phyloP scores from a whole-genome alignment of 2,797 vertebrate species.

The Alcedo quadribrachys region DNA sequence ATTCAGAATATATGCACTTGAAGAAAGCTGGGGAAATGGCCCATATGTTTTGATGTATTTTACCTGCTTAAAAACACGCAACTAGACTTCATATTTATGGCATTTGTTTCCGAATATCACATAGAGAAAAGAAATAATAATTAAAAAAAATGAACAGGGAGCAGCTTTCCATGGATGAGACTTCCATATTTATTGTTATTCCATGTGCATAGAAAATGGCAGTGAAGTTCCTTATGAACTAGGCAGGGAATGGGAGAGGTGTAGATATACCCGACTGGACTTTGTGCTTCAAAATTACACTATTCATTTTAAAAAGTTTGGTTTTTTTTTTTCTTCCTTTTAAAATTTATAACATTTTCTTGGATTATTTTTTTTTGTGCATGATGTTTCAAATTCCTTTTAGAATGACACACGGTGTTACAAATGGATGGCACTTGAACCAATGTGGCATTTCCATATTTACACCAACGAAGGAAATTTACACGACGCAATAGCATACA shows the following conservation, averaged over 20 bases:
- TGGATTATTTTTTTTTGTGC: conserved; percentile 3
- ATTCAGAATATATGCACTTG: not conserved
- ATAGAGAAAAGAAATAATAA: conserved; percentile 34
- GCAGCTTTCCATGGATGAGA: conserved; percentile 80
- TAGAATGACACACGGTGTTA: conserved; percentile 88
- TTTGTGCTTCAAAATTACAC: conserved; percentile 80
- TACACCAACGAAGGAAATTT: conserved; percentile 95
- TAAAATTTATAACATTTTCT: conserved; percentile 64
- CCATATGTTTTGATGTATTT: not conserved
- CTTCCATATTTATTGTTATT: conserved; percentile 86
- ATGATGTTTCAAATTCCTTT: conserved; percentile 76
- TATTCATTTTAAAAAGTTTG: conserved; percentile 78
- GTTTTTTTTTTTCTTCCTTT: not conserved
- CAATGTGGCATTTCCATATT: conserved; percentile 90
- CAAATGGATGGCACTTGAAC: conserved; percentile 92
- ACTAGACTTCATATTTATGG: not conserved
- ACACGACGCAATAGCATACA: conserved; percentile 93
- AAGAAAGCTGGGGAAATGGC: not conserved
- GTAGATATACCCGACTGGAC: conserved; percentile 62
- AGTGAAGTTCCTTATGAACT: conserved; percentile 83
- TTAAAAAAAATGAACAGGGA: conserved; percentile 54
- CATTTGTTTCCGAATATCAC: conserved; percentile 7
- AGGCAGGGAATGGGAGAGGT: conserved; percentile 81
- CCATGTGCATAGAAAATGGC: conserved; percentile 89
- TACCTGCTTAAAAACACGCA: not conserved